Conservation (phyloP, 2,888 invertebrate genomes). For the Troides oblongomaculatus region DNA sequence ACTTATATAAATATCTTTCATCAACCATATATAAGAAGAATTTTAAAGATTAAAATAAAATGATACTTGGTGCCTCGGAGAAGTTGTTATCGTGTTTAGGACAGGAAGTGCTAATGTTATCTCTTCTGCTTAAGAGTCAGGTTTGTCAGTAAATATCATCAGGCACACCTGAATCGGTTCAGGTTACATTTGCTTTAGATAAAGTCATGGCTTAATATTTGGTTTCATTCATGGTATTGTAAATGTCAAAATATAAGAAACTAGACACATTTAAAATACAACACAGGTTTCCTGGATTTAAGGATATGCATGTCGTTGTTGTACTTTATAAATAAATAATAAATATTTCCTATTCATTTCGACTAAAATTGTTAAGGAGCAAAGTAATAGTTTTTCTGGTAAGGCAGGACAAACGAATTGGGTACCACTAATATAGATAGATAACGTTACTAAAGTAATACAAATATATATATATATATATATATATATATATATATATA, state of each 20-base stretch:
- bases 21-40: too few relatives aligned
- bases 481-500: neutral
- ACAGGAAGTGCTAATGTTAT: conserved; percentile 19
- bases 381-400: too few relatives aligned
- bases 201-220: conserved; percentile 4
- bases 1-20: too few relatives aligned
- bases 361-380: too few relatives aligned
- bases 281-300: too few relatives aligned
- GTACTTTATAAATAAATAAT: too few relatives aligned
- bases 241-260: neutral
- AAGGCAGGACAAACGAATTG: too few relatives aligned
- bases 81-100: neutral
- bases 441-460: too few relatives aligned
- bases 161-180: conserved; percentile 22
- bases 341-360: too few relatives aligned
- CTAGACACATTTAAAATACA: neutral
- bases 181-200: conserved; percentile 26
- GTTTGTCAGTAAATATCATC: conserved; percentile 22
- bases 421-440: too few relatives aligned
- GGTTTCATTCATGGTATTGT: conserved; percentile 26
- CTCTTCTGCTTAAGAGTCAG: conserved; percentile 20
- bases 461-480: too few relatives aligned
- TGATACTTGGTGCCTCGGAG: neutral
- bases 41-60: neutral
- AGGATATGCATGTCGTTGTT: too few relatives aligned